These are phyloP conservation scores for Limanda limanda DNA, from an alignment of 2,113 vertebrate genomes.

Conservation along the genomic window DNA sequence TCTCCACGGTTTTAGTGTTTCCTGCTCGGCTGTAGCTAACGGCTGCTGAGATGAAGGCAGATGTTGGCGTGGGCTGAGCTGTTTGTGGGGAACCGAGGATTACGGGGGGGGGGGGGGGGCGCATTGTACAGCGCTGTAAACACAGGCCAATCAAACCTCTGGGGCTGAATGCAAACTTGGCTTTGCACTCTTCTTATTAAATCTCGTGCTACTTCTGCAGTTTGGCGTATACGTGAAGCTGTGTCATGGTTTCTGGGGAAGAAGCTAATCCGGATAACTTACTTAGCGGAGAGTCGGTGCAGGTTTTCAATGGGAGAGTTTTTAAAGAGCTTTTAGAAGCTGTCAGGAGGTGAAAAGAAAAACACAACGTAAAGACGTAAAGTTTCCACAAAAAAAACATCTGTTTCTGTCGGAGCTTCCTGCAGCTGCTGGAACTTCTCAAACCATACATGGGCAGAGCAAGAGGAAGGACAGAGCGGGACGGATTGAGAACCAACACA, in stretches of 20 bases:
- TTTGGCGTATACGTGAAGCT: not conserved
- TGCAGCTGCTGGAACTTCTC: too few relatives aligned
- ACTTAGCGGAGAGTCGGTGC: not conserved
- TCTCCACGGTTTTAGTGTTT: slow-evolving; percentile 70
- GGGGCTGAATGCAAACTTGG: not conserved
- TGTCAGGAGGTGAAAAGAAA: not conserved
- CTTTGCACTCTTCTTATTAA: slow-evolving; percentile 17
- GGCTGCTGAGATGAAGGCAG: slow-evolving; percentile 60
- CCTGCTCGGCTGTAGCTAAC: slow-evolving; percentile 55
- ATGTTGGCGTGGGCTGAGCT: slow-evolving; percentile 62
- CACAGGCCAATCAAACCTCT: slow-evolving; percentile 3
- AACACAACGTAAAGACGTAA: slow-evolving; percentile 7
- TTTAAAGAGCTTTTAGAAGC: not conserved
- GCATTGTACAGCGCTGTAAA: slow-evolving; percentile 22
- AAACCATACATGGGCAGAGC: too few relatives aligned
- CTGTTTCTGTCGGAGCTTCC: too few relatives aligned
- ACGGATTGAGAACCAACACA: not conserved
- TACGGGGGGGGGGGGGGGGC: slow-evolving; percentile 33
- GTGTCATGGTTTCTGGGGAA: not conserved
- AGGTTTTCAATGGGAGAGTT: not conserved
- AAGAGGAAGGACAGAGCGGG: not conserved
- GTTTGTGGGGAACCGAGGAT: slow-evolving; percentile 43
- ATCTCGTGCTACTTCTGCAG: not conserved
- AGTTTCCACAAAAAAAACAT: too few relatives aligned
- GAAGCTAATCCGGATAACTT: slow-evolving; percentile 23